phyloP scores from a whole-genome alignment of 2,113 vertebrate species.

The Tenebrosternarchus preto region DNA sequence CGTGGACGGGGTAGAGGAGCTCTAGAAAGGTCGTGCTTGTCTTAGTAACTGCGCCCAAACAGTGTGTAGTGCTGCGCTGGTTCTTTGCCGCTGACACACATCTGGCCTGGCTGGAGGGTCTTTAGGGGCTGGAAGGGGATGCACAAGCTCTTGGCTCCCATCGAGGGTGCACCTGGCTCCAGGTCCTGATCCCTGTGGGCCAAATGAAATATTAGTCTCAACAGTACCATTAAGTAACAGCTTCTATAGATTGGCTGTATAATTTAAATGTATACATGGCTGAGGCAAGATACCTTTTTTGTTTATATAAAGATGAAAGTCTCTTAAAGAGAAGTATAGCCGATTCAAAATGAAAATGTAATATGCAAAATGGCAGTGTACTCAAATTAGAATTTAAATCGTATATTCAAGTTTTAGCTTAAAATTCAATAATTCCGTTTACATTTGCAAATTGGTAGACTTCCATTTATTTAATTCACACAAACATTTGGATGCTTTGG shows the following conservation, averaged over 20 bases:
- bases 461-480: no score
- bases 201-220: neutral
- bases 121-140: conserved; percentile 91
- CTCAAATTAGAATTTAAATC: no score
- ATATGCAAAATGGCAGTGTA: no score
- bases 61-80: conserved; percentile 92
- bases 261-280: neutral
- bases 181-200: conserved; percentile 89
- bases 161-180: conserved; percentile 94
- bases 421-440: no score
- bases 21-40: neutral
- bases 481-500: no score
- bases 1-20: no score
- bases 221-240: neutral
- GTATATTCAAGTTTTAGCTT: no score
- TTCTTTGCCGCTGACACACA: conserved; percentile 85
- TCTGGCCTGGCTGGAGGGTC: conserved; percentile 79
- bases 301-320: neutral
- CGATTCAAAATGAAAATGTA: no score
- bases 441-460: no score
- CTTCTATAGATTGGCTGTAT: neutral
- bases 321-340: no score
- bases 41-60: conserved; percentile 95
- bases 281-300: neutral
- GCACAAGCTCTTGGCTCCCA: conserved; percentile 98